Evolutionary conservation across 37 sponge, comb jelly and placozoan genomes (phyloP).

Genomic region (Diacarnus erythraeanus): DNA sequence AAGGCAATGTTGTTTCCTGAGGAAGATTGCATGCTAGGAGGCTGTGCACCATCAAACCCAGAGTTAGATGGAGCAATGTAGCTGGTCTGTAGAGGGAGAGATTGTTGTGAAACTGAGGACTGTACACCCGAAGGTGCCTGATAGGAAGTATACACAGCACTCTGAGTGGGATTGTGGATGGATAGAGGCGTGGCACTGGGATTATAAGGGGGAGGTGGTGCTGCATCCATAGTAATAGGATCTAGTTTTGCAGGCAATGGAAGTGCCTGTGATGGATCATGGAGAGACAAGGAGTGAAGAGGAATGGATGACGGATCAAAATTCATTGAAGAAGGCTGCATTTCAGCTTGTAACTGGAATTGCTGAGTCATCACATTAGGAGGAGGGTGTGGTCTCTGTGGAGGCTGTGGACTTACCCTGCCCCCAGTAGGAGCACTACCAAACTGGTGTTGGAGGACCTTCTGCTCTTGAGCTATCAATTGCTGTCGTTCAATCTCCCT

Average conservation of each 20-base stretch:
- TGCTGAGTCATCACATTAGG: not conserved
- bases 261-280: conserved; percentile 13
- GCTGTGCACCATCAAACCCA: not conserved
- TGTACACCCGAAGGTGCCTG: too few species aligned
- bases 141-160: not conserved
- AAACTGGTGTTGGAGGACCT: conserved; percentile 66
- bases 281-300: conserved; percentile 28
- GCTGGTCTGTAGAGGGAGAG: not conserved
- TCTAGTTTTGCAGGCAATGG: conserved; percentile 31
- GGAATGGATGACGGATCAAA: conserved; percentile 4
- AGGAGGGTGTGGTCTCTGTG: not conserved
- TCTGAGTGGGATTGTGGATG: not conserved
- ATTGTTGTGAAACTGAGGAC: not conserved
- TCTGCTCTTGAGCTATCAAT: conserved; percentile 72
- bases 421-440: not conserved
- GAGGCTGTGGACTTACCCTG: not conserved
- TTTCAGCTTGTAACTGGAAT: not conserved
- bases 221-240: not conserved
- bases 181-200: not conserved
- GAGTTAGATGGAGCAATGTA: not conserved
- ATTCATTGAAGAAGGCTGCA: not conserved
- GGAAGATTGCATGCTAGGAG: conserved; percentile 20
- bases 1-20: too few species aligned
- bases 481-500: conserved; percentile 68
- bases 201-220: conserved; percentile 13